Percentiles rank a stretch among this genome's conserved stretches.
Evolutionary conservation across 2,888 invertebrate species (phyloP).

Genomic region (Drosophila demipolita): DNA sequence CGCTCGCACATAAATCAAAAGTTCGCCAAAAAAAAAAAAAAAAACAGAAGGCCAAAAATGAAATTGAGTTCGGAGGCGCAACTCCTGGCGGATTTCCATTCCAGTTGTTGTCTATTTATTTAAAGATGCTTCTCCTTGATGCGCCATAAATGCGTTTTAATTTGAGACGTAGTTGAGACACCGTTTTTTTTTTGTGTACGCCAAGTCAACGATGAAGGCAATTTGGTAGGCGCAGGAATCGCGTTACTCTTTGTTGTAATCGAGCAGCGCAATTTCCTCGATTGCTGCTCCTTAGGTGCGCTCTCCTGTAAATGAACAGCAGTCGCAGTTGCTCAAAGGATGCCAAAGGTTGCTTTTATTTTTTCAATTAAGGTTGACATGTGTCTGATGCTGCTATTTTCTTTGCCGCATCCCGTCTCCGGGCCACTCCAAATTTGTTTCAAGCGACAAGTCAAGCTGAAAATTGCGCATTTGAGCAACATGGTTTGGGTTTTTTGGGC

Average conservation of each 20-base stretch:
- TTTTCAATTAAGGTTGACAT: slow-evolving; percentile 76
- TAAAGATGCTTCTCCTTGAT: slow-evolving; percentile 49
- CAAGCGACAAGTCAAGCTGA: slow-evolving; percentile 75
- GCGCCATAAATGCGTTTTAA: slow-evolving; percentile 76
- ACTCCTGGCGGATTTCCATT: background rate
- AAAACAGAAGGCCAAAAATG: slow-evolving; percentile 10
- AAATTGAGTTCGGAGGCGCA: slow-evolving; percentile 25
- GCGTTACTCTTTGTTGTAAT: slow-evolving; percentile 52
- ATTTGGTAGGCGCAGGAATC: slow-evolving; percentile 24
- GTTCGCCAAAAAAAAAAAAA: slow-evolving; percentile 15
- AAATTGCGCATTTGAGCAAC: slow-evolving; percentile 75
- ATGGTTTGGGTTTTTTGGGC: slow-evolving; percentile 23
- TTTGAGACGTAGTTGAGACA: slow-evolving; percentile 68
- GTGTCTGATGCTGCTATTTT: slow-evolving; percentile 45
- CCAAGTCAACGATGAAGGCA: slow-evolving; percentile 63
- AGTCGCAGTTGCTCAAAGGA: slow-evolving; percentile 37
- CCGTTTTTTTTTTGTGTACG: slow-evolving; percentile 47
- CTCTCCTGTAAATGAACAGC: slow-evolving; percentile 76
- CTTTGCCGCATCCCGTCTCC: slow-evolving; percentile 5
- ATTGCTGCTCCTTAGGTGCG: slow-evolving; percentile 63
- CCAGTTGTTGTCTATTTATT: slow-evolving; percentile 46
- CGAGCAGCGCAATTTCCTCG: slow-evolving; percentile 70
- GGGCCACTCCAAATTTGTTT: slow-evolving; percentile 58
- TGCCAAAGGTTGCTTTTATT: slow-evolving; percentile 40
- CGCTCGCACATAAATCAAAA: slow-evolving; percentile 57